Base-by-base conservation (phyloP, 2,113 vertebrate species). In the Erinaceus europaeus region DNA sequence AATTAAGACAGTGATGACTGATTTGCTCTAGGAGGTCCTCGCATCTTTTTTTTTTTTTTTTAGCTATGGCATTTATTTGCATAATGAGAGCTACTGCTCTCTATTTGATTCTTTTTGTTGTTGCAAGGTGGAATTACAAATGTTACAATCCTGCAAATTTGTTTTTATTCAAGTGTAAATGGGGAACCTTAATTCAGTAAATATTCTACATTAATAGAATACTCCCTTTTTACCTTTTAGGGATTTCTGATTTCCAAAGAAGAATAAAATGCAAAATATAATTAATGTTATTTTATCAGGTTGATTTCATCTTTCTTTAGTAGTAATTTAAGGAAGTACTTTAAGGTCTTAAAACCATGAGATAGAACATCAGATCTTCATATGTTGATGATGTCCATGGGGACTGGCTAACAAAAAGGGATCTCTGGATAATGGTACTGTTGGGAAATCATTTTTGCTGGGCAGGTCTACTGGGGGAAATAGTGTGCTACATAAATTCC, bases 221-320 rank as follows among this genome's bases (percentile, higher is more conserved):
- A 17, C 61, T 72, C 88, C 32, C 12, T 67, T 48, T 61, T 57
- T 11, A 36, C 17, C 18, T 9, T 42, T 36, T 17, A 78, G 59
- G 32, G 32, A 89, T 88, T 91, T 75, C 53, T 75, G 23, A 90
- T 90, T 83, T 95, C 71, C 71, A 82, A 77, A 55, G 34, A 85
- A 6, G 72, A 78, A 21, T 79, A 76, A 62, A 86, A 82, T 90
- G 42, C 29, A 69, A 88, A 91, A 72, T 62, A 50, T 65, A 82
- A 85, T 57, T 89, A 87, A 53, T 84, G 50, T 42, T 85, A 38
- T 75, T 62, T 3, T 20, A 68, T 53, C 27, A 76, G 20, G 17
- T 57, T 76, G 38, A 76, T 8, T 20, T 36, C 64, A 67, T 42
- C 73, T 90, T 68, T 76, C 46, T 74, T 5, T 64, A 53, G 57